Evolutionary conservation across 2,888 invertebrate genomes (phyloP).

Genomic region (Muschampia plurimacula): DNA sequence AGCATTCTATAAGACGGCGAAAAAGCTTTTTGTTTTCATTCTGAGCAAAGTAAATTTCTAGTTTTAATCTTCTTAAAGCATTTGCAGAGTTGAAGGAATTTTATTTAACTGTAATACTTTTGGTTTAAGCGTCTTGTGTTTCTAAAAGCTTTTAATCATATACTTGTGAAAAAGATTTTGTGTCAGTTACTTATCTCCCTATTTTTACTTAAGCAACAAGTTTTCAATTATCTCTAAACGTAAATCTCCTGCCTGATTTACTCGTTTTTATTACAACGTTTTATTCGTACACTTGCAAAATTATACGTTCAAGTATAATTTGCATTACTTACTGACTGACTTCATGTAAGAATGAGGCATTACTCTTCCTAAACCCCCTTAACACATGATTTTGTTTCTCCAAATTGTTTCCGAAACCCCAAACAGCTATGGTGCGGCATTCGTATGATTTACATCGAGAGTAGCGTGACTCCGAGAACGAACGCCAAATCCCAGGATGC

Average conservation of each 20-base stretch:
- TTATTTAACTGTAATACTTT: conserved; percentile 38
- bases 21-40: conserved; percentile 40
- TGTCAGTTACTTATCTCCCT: background rate
- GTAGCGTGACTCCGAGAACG: conserved; percentile 70
- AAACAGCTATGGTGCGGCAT: conserved; percentile 43
- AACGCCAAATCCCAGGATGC: conserved; percentile 69
- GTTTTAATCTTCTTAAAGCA: conserved; percentile 41
- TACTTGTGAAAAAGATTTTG: conserved; percentile 21
- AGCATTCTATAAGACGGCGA: conserved; percentile 19
- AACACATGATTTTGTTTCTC: conserved; percentile 37
- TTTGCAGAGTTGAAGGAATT: conserved; percentile 41
- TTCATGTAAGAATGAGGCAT: conserved; percentile 10
- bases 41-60: conserved; percentile 41
- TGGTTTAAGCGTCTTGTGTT: conserved; percentile 32
- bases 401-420: conserved; percentile 40
- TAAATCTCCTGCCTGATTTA: background rate
- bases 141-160: conserved; percentile 35
- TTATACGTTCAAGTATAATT: background rate
- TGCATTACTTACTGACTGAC: background rate
- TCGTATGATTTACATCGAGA: conserved; percentile 69
- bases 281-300: background rate
- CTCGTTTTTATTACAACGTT: background rate
- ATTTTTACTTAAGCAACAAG: background rate
- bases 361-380: conserved; percentile 8
- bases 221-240: background rate